These are phyloP conservation scores for Drosophila koepferae DNA, from an alignment of 2,888 invertebrate genomes.

Conservation along the genomic window DNA sequence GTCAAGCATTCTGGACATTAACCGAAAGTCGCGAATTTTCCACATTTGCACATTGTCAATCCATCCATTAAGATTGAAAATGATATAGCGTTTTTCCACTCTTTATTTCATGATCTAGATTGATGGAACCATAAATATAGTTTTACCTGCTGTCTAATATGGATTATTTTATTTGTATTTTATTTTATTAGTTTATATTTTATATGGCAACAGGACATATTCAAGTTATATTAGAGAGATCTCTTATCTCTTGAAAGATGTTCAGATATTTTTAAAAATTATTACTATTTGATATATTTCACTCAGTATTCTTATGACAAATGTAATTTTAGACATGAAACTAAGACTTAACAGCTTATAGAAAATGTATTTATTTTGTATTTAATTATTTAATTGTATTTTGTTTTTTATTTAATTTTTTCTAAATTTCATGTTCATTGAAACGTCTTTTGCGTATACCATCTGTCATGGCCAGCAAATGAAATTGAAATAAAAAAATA, in stretches of 20 bases:
- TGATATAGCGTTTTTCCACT: background rate
- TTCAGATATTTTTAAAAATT: background rate
- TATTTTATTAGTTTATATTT: background rate
- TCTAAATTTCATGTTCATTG: too few relatives aligned
- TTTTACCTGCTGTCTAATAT: background rate
- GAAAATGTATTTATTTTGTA: too few relatives aligned
- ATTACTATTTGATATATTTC: too few relatives aligned
- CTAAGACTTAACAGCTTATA: too few relatives aligned
- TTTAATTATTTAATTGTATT: too few relatives aligned
- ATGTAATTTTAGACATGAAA: too few relatives aligned
- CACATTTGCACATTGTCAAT: background rate
- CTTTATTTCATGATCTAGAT: background rate
- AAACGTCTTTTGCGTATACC: too few relatives aligned
- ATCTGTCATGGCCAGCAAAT: background rate
- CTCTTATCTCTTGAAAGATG: background rate
- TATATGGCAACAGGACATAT: background rate
- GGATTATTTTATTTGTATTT: background rate
- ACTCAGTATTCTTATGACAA: too few relatives aligned
- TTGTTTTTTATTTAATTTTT: too few relatives aligned
- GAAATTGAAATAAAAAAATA: background rate
- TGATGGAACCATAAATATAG: background rate
- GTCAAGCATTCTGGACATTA: constrained; percentile 3
- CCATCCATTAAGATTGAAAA: background rate
- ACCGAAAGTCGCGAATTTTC: background rate
- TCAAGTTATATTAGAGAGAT: background rate